Evolutionary conservation across 2,888 invertebrate genomes (phyloP), one percentile per base, ranked within the genome.

Genomic region (Oscheius sp.): DNA sequence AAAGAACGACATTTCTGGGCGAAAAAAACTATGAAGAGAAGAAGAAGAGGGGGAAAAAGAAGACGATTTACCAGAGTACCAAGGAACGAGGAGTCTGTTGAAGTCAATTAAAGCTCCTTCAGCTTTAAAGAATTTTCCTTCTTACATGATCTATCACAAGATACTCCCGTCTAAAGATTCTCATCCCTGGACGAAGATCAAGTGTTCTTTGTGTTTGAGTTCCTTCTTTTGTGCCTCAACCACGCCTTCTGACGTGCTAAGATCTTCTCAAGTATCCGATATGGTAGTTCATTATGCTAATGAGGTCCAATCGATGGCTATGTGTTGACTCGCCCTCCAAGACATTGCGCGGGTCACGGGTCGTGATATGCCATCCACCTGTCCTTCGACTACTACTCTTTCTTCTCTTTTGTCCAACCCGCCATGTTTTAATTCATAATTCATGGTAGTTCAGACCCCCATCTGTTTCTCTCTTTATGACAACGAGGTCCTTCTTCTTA

Each of bases 271-370:
- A 47, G 49, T 47, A 47, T 20, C 26, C 36, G 8, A 8, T 36
- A 20, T 17, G n/a, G 12, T 14, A 54, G 54, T 57, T 57, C 59
- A 59, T 59, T 59, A 59, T 59, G 59, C 41, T 59, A 59, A 59
- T 59, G 59, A 59, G 59, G 22, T 24, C 59, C 59, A 41, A 59
- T 59, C 59, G 59, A 59, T 59, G 59, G n/a, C 28, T 33, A n/a
- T n/a, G 41, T 59, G 59, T 59, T 59, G 59, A 59, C 59, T 59
- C 59, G 47, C 54, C 54, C 54, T 54, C 54, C 20, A 54, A 54
- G 54, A 54, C 59, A 41, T 44, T 24, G 41, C 41, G 44, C 44
- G 59, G 59, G 59, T 59, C 59, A 59, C 54, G 54, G 54, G 36
- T 17, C 36, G 32, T 57, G 59, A 59, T 59, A 22, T 44, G 28